These are phyloP conservation scores for Cerastis leucographa DNA, from an alignment of 2,888 invertebrate species.

Conservation along the genomic window DNA sequence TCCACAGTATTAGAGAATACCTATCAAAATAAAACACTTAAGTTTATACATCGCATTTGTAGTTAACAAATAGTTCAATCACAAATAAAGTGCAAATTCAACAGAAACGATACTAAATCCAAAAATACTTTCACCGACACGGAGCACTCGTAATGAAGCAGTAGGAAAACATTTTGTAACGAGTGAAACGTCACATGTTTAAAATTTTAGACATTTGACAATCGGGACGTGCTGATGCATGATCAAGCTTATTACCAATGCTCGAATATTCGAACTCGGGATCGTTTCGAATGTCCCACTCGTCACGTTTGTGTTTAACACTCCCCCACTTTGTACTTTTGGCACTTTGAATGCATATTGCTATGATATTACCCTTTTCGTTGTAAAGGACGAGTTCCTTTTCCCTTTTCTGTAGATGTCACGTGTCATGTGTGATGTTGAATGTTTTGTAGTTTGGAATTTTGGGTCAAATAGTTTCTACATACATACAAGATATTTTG, in stretches of 20 bases:
- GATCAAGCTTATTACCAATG: slow-evolving; percentile 88
- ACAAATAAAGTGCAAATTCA: slow-evolving; percentile 1
- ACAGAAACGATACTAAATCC: slow-evolving; percentile 11
- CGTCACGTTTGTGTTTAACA: slow-evolving; percentile 85
- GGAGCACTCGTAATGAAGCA: slow-evolving; percentile 57
- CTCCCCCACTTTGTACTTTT: slow-evolving; percentile 75
- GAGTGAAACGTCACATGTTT: slow-evolving; percentile 78
- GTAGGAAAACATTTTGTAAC: slow-evolving; percentile 73
- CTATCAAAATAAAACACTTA: not conserved
- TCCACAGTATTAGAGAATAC: not conserved
- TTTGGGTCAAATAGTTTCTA: not conserved
- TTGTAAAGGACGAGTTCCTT: not conserved
- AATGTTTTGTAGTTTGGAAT: slow-evolving; percentile 27
- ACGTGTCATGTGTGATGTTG: not conserved
- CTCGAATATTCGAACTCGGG: slow-evolving; percentile 80
- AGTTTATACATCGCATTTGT: not conserved
- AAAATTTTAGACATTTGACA: slow-evolving; percentile 85
- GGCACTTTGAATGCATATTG: slow-evolving; percentile 73
- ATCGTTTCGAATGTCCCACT: slow-evolving; percentile 75
- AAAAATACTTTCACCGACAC: slow-evolving; percentile 21
- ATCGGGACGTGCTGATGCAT: slow-evolving; percentile 85
- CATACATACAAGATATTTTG: not conserved
- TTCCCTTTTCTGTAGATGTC: slow-evolving; percentile 10
- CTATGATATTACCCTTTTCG: slow-evolving; percentile 61
- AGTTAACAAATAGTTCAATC: slow-evolving; percentile 9